These are phyloP conservation scores for Malthinus flaveolus DNA, from an alignment of 2,888 invertebrate species.

Conservation along the genomic window DNA sequence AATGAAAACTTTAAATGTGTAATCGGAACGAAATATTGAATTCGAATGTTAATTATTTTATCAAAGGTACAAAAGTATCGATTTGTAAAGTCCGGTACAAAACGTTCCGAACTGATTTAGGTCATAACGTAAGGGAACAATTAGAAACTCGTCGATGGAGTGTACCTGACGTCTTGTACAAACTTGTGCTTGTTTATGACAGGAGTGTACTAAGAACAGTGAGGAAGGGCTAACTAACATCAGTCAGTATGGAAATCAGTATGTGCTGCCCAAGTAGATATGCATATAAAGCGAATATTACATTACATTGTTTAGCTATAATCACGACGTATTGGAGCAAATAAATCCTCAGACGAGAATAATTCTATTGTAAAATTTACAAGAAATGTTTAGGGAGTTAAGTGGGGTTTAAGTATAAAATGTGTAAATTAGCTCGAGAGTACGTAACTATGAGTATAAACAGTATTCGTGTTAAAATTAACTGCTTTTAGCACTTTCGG, in stretches of 20 bases:
- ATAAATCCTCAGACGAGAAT: neutral
- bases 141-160: conserved; percentile 34
- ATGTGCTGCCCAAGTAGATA: conserved; percentile 36
- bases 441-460: neutral
- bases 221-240: conserved; percentile 50
- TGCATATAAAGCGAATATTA: conserved; percentile 36
- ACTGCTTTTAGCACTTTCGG: conserved; percentile 14
- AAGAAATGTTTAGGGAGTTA: neutral
- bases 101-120: conserved; percentile 1
- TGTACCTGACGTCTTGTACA: conserved; percentile 49
- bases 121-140: conserved; percentile 25
- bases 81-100: conserved; percentile 7
- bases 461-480: conserved; percentile 16
- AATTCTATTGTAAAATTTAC: neutral
- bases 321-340: conserved; percentile 6
- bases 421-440: neutral
- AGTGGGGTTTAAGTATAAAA: neutral
- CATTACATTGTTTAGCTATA: conserved; percentile 27
- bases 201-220: conserved; percentile 47
- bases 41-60: neutral
- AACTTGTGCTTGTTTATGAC: conserved; percentile 42
- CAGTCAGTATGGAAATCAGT: conserved; percentile 53
- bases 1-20: no score
- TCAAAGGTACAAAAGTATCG: neutral
- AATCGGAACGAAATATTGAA: neutral